Base-by-base conservation (phyloP, 1,140 invertebrate genomes). In the Gryllus bimaculatus region DNA sequence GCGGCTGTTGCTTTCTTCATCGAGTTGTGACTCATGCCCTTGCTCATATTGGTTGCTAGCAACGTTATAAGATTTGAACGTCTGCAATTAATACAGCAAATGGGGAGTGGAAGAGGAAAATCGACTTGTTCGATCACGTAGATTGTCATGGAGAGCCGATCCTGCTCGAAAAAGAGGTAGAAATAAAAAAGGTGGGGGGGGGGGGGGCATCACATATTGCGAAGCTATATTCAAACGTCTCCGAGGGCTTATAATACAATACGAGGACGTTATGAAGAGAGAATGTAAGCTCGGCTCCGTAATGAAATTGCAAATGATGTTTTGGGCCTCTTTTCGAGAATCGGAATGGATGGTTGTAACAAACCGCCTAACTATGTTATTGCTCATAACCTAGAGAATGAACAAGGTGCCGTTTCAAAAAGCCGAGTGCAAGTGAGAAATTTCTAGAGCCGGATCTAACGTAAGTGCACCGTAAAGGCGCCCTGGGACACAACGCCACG, bases 11-110 rank as follows among this genome's bases (percentile, higher is more conserved):
- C 54, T 18, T 54, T 10, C 54, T 66, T 66, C 54, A 13, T 66
- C 54, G 54, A 66, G 54, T 66, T 18, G 54, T 66, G 54, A 66
- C 54, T 66, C 54, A 66, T 66, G 54, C 54, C 54, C 54, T 66
- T 66, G n/a, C n/a, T 66, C 54, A 66, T 66, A 66, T 66, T 66
- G 54, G 54, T 66, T 66, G 54, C 54, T 66, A 66, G 54, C 54
- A 66, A 66, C 54, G 54, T 66, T 66, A 66, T 66, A 66, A 66
- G 54, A 66, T 66, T 66, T 66, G 54, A 66, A 66, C 54, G 54
- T 66, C 54, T 66, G 54, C 54, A 66, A 66, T 66, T n/a, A n/a
- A 66, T 66, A 66, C 54, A 66, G 54, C 54, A 66, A n/a, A 66
- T 66, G 54, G 54, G 54, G 54, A 13, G 54, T 66, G 54, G 54